phyloP scores from a whole-genome alignment of 2,888 invertebrate species.

The Furcula furcula region DNA sequence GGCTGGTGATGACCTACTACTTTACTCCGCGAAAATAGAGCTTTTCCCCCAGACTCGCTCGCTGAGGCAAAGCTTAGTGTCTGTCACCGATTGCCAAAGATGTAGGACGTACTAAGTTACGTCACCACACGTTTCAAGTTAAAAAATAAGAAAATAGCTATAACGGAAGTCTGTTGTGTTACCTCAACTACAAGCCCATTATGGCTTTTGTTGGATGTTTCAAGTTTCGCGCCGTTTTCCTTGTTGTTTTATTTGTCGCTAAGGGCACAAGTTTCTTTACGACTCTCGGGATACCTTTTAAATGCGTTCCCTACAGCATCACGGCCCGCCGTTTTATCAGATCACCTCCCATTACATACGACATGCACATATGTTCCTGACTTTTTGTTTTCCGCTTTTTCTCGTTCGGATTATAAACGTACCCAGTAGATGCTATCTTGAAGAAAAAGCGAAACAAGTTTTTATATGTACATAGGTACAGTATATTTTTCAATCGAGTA shows the following conservation, averaged over 20 bases:
- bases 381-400: conserved; percentile 21
- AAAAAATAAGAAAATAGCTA: too few species aligned
- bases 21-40: too few species aligned
- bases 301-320: conserved; percentile 34
- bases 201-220: conserved; percentile 24
- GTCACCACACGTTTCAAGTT: too few species aligned
- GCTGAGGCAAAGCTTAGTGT: too few species aligned
- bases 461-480: not conserved
- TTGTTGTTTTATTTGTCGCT: conserved; percentile 35
- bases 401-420: conserved; percentile 26
- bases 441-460: not conserved
- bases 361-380: conserved; percentile 30
- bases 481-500: not conserved
- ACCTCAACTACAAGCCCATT: conserved; percentile 9
- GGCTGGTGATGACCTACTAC: too few species aligned
- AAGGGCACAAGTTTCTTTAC: conserved; percentile 39
- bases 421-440: not conserved
- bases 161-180: not conserved
- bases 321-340: conserved; percentile 37
- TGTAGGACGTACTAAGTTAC: too few species aligned
- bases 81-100: too few species aligned
- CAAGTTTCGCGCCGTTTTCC: conserved; percentile 25
- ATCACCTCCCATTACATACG: conserved; percentile 36
- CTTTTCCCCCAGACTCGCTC: too few species aligned
- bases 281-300: conserved; percentile 38